Base-by-base conservation (phyloP, 1,140 invertebrate species). In the Linepithema humile region DNA sequence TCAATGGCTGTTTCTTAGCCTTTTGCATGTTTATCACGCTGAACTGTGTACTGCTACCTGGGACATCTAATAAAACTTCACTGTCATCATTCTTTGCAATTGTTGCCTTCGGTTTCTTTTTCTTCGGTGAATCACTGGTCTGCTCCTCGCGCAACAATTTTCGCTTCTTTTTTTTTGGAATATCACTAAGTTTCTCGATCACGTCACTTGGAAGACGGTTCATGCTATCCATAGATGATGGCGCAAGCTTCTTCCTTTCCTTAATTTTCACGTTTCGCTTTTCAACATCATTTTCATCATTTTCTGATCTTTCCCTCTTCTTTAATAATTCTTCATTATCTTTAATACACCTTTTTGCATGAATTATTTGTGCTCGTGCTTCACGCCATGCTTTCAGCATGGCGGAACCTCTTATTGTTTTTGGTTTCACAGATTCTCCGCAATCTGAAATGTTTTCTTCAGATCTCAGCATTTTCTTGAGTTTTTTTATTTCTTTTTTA, bases 11-110 rank as follows among this genome's bases (percentile, higher is more conserved):
- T 35, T 89, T 90, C 9, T 64, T 86, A 0, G 64, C 7, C 29
- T 90, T 91, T 2, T 86, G 17, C 20, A 93, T 12, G 48, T 89
- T 88, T 3, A 88, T 50, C 1, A 92, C 83, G 6, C 15, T 20
- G 32, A 93, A 93, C 20, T 87, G 20, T 0, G 91, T 92, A 0
- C 89, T 92, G 29, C 87, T 75, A 70, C 88, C 91, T n/a, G 45
- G 40, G 0, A 65, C 62, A 53, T 88, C 90, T 2, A 86, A 59
- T 1, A 80, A 4, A 15, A 87, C 50, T 38, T 38, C 0, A n/a
- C n/a, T n/a, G n/a, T n/a, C n/a, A n/a, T 83, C 50, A 45, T 74
- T 77, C 35, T 26, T 17, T 1, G 12, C 0, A 65, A n/a, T 75
- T 35, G 4, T 35, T 15, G 20, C 12, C 0, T 84, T 40, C 40